Base-by-base conservation (phyloP, 2,888 invertebrate species). In the Nowickia ferox region DNA sequence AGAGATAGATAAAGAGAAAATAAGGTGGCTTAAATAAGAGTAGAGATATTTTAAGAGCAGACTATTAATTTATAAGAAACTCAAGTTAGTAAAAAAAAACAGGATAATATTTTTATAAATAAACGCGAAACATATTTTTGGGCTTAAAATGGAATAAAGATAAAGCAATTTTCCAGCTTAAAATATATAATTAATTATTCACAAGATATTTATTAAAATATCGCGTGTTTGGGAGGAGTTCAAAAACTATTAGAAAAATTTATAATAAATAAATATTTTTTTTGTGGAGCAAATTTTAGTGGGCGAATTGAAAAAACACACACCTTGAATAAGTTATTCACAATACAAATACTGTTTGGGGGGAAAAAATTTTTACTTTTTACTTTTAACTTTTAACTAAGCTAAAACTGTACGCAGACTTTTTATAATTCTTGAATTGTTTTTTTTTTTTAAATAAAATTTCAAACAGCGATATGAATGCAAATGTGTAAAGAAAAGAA, bases 141-240 rank as follows among this genome's bases (percentile, higher is more conserved):
- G 51, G 40, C 51, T 53, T 11, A 30, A 48, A 5, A 40, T n/a
- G n/a, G 6, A 42, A 55, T 9, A 10, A 9, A 40, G 11, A 46
- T 59, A 38, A 66, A 42, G 13, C 9, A 38, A 51, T n/a, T 44
- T n/a, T 44, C n/a, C 48, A 78, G 44, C 19, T 9, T 44, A 61
- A 40, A 38, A 61, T 11, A 40, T 9, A 9, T 11, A n/a, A n/a
- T 15, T 17, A 6, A 10, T 42, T 63, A 63, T 42, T 42, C 42
- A 38, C 19, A 8, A 19, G 30, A 42, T n/a, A 19, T 42, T 17
- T 13, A 57, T 15, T 17, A 13, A 10, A 9, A 48, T 79, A 66
- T 84, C 76, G 80, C 84, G 66, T 80, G 71, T 61, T 59, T 22
- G 22, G 1, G 6, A 6, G 1, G 51, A 74, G 69, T 44, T 72